Conservation (phyloP, 1,140 invertebrate genomes). For the Antheraea pernyi region DNA sequence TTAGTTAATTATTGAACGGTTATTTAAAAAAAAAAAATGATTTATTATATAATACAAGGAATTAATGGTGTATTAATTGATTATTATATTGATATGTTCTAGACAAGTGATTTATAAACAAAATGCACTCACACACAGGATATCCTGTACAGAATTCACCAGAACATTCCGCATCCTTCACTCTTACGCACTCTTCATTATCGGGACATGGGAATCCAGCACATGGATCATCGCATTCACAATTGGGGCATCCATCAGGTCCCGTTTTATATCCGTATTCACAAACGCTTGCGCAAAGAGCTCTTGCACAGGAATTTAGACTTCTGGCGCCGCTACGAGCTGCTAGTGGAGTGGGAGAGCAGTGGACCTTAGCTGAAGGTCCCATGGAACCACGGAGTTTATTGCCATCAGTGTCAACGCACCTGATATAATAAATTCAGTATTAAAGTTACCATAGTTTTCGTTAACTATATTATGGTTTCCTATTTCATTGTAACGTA, state of each 20-base stretch:
- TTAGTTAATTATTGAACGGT: no score
- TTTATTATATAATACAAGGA: no score
- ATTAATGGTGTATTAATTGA: no score
- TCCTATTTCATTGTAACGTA: no score
- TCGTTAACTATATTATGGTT: no score
- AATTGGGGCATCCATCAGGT: slow-evolving; percentile 88
- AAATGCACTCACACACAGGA: slow-evolving; percentile 83
- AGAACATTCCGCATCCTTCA: slow-evolving; percentile 84
- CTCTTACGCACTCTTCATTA: slow-evolving; percentile 86
- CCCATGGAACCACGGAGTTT: slow-evolving; percentile 90
- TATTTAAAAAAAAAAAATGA: no score
- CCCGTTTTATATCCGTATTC: slow-evolving; percentile 91
- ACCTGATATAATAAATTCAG: slow-evolving; percentile 58
- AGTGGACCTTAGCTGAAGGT: slow-evolving; percentile 84
- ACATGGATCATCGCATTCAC: slow-evolving; percentile 92
- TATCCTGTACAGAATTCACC: slow-evolving; percentile 86
- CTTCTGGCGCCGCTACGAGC: slow-evolving; percentile 66
- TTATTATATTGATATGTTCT: no score
- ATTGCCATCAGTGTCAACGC: slow-evolving; percentile 87
- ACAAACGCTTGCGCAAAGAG: slow-evolving; percentile 88
- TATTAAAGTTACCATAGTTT: neutral
- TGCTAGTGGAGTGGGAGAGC: slow-evolving; percentile 62
- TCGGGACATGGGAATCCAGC: slow-evolving; percentile 86
- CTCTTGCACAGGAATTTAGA: slow-evolving; percentile 69
- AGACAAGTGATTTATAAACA: neutral